These are phyloP conservation scores for Daphoenositta chrysoptera DNA, from an alignment of 2,113 vertebrate species.

Conservation along the genomic window DNA sequence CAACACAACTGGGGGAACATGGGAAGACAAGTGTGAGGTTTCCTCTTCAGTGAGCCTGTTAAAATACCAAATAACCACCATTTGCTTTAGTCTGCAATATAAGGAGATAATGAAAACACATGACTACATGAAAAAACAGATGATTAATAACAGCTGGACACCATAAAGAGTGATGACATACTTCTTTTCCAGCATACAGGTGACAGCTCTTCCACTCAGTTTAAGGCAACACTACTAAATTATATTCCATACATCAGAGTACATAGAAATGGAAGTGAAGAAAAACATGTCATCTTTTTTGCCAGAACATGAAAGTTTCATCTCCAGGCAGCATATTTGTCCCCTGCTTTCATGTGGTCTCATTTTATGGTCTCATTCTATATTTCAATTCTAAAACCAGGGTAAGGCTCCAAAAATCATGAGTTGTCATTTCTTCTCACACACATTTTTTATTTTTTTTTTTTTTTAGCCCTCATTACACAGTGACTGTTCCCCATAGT, in stretches of 20 bases:
- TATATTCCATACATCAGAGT: background rate
- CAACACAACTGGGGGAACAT: background rate
- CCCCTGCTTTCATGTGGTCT: background rate
- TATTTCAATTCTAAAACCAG: background rate
- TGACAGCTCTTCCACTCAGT: background rate
- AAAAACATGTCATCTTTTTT: rapidly evolving
- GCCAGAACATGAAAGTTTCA: background rate
- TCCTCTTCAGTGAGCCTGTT: background rate
- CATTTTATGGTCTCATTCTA: background rate
- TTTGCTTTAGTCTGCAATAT: background rate
- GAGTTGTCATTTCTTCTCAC: background rate
- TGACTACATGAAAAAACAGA: background rate
- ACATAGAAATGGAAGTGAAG: background rate
- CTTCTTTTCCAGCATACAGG: background rate
- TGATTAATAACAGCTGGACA: background rate
- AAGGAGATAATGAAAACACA: background rate
- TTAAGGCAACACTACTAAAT: background rate
- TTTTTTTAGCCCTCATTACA: background rate
- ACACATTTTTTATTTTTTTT: background rate
- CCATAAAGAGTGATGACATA: background rate
- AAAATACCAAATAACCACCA: background rate
- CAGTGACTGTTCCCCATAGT: background rate
- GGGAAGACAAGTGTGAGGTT: background rate
- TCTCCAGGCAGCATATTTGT: background rate
- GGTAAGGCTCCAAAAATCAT: background rate